A percentile compares a stretch with the other conserved stretches of the same genome.
These are phyloP conservation scores for Danio aesculapii DNA, from an alignment of 2,797 vertebrate genomes.

Conservation along the genomic window DNA sequence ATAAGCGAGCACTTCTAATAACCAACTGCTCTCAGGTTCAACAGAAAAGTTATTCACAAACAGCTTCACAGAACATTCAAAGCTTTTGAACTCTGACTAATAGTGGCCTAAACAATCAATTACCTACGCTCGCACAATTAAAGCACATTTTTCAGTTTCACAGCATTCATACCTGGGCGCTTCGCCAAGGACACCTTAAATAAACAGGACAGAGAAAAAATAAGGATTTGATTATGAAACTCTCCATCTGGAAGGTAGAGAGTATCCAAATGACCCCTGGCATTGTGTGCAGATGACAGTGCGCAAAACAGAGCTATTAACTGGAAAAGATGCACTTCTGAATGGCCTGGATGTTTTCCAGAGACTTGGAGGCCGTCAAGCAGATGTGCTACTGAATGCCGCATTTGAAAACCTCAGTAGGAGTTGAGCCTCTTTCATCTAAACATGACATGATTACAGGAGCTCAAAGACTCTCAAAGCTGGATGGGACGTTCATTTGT, in stretches of 20 bases:
- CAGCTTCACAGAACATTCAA: background rate
- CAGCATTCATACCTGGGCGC: conserved; percentile 8
- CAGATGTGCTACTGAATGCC: conserved; percentile 7
- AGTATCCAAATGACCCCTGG: conserved; percentile 10
- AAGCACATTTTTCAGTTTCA: conserved; percentile 43
- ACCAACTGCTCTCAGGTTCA: background rate
- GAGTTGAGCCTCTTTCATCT: conserved; percentile 3
- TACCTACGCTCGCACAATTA: conserved; percentile 18
- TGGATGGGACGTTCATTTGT: background rate
- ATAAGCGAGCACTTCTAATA: background rate
- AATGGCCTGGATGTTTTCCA: conserved; percentile 12
- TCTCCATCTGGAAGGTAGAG: conserved; percentile 12
- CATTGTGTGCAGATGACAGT: conserved; percentile 22
- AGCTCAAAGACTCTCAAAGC: conserved; percentile 4
- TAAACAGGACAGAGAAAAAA: conserved; percentile 14
- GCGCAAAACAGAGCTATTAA: background rate
- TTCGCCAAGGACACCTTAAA: conserved; percentile 8
- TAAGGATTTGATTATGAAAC: background rate
- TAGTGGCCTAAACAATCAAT: conserved; percentile 39
- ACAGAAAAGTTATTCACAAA: conserved; percentile 28
- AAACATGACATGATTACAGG: conserved; percentile 24
- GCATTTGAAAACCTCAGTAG: background rate
- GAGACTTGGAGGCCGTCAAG: background rate
- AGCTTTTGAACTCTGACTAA: conserved; percentile 48
- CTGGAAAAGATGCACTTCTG: background rate